phyloP scores from a whole-genome alignment of 2,113 vertebrate species.

The Dolichallabes microphthalmus region DNA sequence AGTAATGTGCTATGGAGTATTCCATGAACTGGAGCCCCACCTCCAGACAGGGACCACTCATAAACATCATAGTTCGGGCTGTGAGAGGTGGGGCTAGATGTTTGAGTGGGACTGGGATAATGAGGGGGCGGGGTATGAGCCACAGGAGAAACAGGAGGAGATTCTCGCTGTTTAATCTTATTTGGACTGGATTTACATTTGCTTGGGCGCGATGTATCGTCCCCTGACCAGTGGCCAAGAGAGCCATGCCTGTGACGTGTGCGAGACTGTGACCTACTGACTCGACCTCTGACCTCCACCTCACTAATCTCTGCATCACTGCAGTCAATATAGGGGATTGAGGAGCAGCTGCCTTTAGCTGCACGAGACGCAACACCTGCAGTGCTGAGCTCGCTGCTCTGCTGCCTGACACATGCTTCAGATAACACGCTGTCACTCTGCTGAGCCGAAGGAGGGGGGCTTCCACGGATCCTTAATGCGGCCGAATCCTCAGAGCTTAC shows the following conservation, averaged over 20 bases:
- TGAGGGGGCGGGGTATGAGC: constrained; percentile 64
- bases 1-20: constrained; percentile 75
- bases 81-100: constrained; percentile 45
- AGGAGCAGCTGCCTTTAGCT: constrained; percentile 80
- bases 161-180: constrained; percentile 70
- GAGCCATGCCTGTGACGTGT: constrained; percentile 79
- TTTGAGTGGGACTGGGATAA: constrained; percentile 57
- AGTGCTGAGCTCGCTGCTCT: constrained; percentile 75
- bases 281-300: constrained; percentile 77
- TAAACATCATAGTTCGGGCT: constrained; percentile 69
- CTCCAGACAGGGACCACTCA: constrained; percentile 71
- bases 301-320: constrained; percentile 83
- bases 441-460: constrained; percentile 75
- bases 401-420: constrained; percentile 66
- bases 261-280: constrained; percentile 76
- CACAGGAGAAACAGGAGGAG: constrained; percentile 63
- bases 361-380: constrained; percentile 91
- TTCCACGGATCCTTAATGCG: constrained; percentile 64
- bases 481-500: constrained; percentile 71
- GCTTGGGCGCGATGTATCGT: constrained; percentile 60
- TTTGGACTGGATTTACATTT: constrained; percentile 71
- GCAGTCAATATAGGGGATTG: constrained; percentile 86
- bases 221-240: constrained; percentile 61
- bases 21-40: constrained; percentile 69
- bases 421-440: constrained; percentile 65